These are phyloP conservation scores for Excalfactoria chinensis DNA, from an alignment of 2,113 vertebrate genomes.

Conservation along the genomic window DNA sequence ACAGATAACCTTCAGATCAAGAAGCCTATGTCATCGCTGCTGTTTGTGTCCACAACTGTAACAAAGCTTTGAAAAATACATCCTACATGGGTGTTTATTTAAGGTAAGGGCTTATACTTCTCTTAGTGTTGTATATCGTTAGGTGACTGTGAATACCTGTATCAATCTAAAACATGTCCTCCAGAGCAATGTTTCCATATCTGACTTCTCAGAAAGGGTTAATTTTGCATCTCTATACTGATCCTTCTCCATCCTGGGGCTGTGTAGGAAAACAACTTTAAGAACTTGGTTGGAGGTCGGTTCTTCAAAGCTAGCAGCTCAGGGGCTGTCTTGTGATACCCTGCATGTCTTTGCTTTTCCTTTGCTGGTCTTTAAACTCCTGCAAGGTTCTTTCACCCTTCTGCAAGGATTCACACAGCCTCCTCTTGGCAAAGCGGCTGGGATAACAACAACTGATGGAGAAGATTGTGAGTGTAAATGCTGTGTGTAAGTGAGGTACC, in stretches of 20 bases:
- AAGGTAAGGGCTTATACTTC: background rate
- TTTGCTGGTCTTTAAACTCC: background rate
- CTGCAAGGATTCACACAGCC: background rate
- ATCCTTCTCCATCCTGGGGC: background rate
- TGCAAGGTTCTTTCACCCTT: background rate
- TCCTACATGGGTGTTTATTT: background rate
- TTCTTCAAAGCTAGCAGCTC: slow-evolving; percentile 18
- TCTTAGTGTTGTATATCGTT: background rate
- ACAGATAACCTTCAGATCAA: background rate
- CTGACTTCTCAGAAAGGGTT: slow-evolving; percentile 6
- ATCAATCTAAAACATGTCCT: background rate
- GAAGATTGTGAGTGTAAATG: background rate
- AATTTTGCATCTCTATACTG: background rate
- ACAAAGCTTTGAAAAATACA: background rate
- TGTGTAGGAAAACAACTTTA: background rate
- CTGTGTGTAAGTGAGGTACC: background rate
- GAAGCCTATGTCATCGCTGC: background rate
- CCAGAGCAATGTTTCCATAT: background rate
- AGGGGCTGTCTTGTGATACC: background rate
- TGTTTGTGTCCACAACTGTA: background rate
- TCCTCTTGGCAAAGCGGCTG: background rate
- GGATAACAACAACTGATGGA: background rate
- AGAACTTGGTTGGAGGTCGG: background rate
- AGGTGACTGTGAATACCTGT: background rate
- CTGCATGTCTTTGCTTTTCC: background rate